Percentiles rank a stretch among this genome's conserved stretches.
Evolutionary conservation across 1,140 invertebrate species (phyloP).

Genomic region (Euschistus heros): DNA sequence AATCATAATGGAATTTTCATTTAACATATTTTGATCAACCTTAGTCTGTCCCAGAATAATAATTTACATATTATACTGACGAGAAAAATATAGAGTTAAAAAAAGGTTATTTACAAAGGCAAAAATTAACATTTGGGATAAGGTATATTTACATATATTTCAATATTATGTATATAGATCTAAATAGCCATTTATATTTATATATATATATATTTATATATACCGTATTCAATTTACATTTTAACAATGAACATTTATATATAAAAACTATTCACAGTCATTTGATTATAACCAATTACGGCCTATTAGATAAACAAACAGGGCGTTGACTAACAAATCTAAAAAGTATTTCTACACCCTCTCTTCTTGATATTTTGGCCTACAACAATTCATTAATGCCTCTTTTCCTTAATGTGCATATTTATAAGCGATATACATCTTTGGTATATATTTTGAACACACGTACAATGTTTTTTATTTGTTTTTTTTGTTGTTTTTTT

Average conservation of each 20-base stretch:
- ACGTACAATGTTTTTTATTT: neutral
- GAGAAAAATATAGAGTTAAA: no score
- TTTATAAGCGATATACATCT: neutral
- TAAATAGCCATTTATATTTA: conserved; percentile 9
- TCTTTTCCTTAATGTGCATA: no score
- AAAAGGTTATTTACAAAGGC: neutral
- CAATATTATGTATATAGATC: conserved; percentile 5
- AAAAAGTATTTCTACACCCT: neutral
- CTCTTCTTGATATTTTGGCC: neutral
- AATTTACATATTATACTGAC: no score
- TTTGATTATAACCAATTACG: conserved; percentile 6
- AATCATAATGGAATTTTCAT: no score
- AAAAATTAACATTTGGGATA: conserved; percentile 6
- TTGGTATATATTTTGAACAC: neutral
- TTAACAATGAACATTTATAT: conserved; percentile 17
- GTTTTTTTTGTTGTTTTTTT: neutral
- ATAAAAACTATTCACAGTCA: conserved; percentile 17
- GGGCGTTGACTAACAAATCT: neutral
- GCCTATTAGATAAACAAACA: neutral
- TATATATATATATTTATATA: neutral
- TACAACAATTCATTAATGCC: neutral
- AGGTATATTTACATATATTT: conserved; percentile 16
- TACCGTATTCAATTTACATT: conserved; percentile 4
- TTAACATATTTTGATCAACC: no score
- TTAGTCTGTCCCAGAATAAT: no score